Evolutionary conservation across 2,797 vertebrate genomes (phyloP).

Genomic region (Benthosema pterotum): DNA sequence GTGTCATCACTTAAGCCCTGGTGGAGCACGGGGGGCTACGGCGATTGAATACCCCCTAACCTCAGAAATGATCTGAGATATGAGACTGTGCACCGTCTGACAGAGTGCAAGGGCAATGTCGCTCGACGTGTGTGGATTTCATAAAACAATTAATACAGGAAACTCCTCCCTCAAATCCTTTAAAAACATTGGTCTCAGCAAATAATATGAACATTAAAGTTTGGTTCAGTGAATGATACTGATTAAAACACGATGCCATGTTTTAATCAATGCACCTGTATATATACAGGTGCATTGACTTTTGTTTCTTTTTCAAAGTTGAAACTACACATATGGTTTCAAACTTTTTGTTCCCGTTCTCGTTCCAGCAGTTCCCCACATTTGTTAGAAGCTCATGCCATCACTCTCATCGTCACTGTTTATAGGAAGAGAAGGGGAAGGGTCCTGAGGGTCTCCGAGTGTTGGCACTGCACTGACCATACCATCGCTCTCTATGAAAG

Average conservation of each 20-base stretch:
- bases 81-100: conserved; percentile 49
- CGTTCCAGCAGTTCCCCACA: conserved; percentile 36
- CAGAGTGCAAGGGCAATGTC: conserved; percentile 13
- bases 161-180: too few species aligned
- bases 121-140: too few species aligned
- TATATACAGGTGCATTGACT: background rate
- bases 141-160: too few species aligned
- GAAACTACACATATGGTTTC: conserved; percentile 20
- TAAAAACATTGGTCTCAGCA: background rate
- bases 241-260: conserved; percentile 26
- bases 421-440: conserved; percentile 19
- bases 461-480: conserved; percentile 69
- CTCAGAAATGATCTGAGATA: conserved; percentile 59
- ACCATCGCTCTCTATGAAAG: conserved; percentile 62
- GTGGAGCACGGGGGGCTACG: conserved; percentile 62
- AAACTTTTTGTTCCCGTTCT: conserved; percentile 51
- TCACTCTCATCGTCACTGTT: conserved; percentile 51
- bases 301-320: conserved; percentile 46
- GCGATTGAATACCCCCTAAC: conserved; percentile 65
- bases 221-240: conserved; percentile 19
- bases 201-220: background rate
- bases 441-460: conserved; percentile 60
- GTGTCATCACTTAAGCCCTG: conserved; percentile 78
- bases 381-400: conserved; percentile 50
- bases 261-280: conserved; percentile 1